Percentiles rank a stretch among this genome's conserved stretches.
Evolutionary conservation across 2,113 vertebrate species (phyloP).

Genomic region (Paramisgurnus dabryanus): DNA sequence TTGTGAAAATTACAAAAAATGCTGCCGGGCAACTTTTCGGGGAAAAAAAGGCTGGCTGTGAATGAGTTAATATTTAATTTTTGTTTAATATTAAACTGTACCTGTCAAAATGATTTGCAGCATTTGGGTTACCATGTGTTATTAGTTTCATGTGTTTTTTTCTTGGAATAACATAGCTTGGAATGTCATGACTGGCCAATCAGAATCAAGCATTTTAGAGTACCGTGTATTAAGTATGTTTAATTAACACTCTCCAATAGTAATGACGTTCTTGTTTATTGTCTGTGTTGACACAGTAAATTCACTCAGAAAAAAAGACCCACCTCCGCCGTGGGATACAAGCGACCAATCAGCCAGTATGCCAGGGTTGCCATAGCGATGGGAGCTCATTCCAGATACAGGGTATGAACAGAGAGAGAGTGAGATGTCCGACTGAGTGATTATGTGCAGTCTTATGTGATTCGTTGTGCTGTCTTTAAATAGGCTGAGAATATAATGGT

Average conservation of each 20-base stretch:
- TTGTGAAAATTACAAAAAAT: too few species aligned
- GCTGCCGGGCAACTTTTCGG: too few species aligned
- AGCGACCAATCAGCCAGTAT: conserved; percentile 94
- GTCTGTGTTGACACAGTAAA: conserved; percentile 62
- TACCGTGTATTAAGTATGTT: not conserved
- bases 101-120: too few species aligned
- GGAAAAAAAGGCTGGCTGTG: too few species aligned
- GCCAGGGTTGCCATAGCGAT: conserved; percentile 91
- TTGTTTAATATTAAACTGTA: too few species aligned
- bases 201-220: too few species aligned
- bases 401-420: conserved; percentile 73
- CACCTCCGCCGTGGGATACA: conserved; percentile 91
- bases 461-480: not conserved
- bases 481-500: conserved; percentile 97
- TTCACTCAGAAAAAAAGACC: conserved; percentile 88
- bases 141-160: too few species aligned
- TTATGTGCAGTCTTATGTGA: not conserved
- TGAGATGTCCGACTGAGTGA: not conserved
- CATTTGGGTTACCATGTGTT: too few species aligned
- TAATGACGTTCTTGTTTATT: conserved; percentile 6
- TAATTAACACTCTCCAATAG: too few species aligned
- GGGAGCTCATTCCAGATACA: conserved; percentile 89
- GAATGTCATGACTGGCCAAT: too few species aligned
- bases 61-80: too few species aligned
- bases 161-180: too few species aligned